Percentiles rank a stretch among this genome's conserved stretches.
Conservation (phyloP, 23 tunicate genomes). For the Corella eumyota region DNA sequence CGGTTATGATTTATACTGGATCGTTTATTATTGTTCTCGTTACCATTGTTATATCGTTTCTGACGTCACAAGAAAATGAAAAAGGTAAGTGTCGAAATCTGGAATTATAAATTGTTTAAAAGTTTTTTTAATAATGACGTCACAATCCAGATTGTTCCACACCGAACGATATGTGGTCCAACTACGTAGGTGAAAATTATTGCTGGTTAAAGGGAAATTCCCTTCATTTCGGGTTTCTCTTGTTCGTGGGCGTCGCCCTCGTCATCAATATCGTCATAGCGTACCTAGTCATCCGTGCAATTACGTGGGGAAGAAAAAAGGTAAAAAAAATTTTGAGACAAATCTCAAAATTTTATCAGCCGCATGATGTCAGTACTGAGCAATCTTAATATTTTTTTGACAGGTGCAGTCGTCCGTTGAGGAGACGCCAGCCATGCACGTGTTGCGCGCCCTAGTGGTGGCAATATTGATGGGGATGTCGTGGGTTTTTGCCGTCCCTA, state of each 20-base stretch:
- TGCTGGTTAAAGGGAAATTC: slow-evolving; percentile 46
- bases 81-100: too few species aligned
- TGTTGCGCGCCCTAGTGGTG: slow-evolving; percentile 30
- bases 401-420: slow-evolving; percentile 44
- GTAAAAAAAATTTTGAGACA: too few species aligned
- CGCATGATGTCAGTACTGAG: too few species aligned
- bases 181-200: slow-evolving; percentile 22
- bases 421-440: slow-evolving; percentile 35
- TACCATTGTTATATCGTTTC: too few species aligned
- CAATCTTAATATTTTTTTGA: too few species aligned
- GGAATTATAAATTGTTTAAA: too few species aligned
- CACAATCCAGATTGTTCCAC: too few species aligned
- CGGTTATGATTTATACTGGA: background rate
- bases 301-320: slow-evolving; percentile 44
- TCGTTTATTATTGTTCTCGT: background rate
- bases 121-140: too few species aligned
- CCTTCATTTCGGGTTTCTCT: slow-evolving; percentile 32
- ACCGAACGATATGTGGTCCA: slow-evolving; percentile 27
- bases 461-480: slow-evolving; percentile 44
- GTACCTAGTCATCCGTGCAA: slow-evolving; percentile 32
- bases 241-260: too few species aligned
- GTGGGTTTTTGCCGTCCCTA: slow-evolving; percentile 59
- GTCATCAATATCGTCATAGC: slow-evolving; percentile 25
- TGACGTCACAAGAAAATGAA: too few species aligned
- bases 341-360: too few species aligned